A percentile compares a stretch with the other conserved stretches of the same genome.
phyloP scores from a whole-genome alignment of 2,888 invertebrate genomes.

The Tiphia femorata region DNA sequence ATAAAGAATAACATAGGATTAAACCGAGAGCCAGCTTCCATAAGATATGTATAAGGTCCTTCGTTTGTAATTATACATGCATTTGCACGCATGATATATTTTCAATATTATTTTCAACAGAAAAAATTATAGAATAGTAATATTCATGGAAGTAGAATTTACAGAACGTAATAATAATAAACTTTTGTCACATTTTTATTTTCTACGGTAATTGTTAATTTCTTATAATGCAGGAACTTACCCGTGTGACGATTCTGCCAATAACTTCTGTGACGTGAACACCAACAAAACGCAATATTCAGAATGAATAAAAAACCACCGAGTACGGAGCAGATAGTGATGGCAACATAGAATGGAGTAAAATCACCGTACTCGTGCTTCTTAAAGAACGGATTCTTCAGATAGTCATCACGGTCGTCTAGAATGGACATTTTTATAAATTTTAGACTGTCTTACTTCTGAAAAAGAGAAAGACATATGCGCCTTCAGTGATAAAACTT shows the following conservation, averaged over 20 bases:
- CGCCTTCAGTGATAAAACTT: conserved; percentile 22
- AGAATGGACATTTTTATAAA: conserved; percentile 74
- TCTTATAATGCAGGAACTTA: conserved; percentile 56
- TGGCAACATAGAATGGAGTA: conserved; percentile 86
- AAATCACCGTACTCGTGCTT: conserved; percentile 79
- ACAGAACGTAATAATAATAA: no score
- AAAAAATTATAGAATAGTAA: neutral
- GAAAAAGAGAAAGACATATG: conserved; percentile 55
- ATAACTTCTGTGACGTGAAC: conserved; percentile 83
- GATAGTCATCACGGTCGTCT: conserved; percentile 74
- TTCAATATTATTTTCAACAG: neutral
- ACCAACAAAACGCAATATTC: conserved; percentile 85
- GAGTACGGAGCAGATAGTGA: conserved; percentile 83
- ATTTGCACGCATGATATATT: neutral
- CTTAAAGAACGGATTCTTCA: conserved; percentile 75
- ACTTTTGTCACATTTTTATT: no score
- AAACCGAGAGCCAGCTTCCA: no score
- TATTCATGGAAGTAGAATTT: neutral
- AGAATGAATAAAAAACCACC: conserved; percentile 79
- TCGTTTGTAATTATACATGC: no score
- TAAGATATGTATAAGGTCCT: neutral
- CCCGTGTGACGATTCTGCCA: conserved; percentile 88
- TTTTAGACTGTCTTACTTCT: conserved; percentile 57
- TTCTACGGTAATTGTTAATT: conserved; percentile 7
- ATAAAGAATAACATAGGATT: neutral